Evolutionary conservation across 2,888 invertebrate genomes (phyloP).

Genomic region (Tromatobia lineatoria): DNA sequence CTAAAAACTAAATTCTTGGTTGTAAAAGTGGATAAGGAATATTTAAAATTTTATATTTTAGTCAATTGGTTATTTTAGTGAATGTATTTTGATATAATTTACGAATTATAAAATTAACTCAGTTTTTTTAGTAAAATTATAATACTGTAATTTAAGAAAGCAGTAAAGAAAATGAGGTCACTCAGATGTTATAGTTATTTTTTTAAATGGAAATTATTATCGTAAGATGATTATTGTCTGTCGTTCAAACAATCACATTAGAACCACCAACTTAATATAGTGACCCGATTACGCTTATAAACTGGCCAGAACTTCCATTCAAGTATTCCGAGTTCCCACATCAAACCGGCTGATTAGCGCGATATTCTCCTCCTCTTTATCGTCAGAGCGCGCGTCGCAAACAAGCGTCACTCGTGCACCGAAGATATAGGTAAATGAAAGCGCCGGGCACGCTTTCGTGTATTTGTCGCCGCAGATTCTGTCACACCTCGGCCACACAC

Average conservation of each 20-base stretch:
- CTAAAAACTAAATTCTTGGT: neutral
- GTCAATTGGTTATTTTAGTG: neutral
- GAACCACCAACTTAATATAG: too few relatives aligned
- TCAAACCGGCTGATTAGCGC: neutral
- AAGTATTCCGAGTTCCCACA: neutral
- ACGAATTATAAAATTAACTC: neutral
- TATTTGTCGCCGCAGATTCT: neutral
- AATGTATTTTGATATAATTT: neutral
- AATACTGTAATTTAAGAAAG: too few relatives aligned
- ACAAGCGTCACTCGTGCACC: slow-evolving; percentile 11
- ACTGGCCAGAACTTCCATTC: neutral
- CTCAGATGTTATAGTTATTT: too few relatives aligned
- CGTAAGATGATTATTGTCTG: neutral
- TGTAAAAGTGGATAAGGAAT: neutral
- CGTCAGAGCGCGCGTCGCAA: neutral
- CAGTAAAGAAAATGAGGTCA: too few relatives aligned
- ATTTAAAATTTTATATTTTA: neutral
- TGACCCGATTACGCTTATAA: too few relatives aligned
- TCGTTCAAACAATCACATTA: too few relatives aligned
- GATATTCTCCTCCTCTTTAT: neutral
- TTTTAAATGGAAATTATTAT: too few relatives aligned
- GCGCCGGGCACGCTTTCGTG: slow-evolving; percentile 21
- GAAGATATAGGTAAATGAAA: slow-evolving; percentile 29
- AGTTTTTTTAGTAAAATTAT: neutral
- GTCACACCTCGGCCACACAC: neutral